Evolutionary conservation across 2,113 vertebrate genomes (phyloP), one percentile per base, ranked within the genome.

Genomic region (Malaclemys terrapin): DNA sequence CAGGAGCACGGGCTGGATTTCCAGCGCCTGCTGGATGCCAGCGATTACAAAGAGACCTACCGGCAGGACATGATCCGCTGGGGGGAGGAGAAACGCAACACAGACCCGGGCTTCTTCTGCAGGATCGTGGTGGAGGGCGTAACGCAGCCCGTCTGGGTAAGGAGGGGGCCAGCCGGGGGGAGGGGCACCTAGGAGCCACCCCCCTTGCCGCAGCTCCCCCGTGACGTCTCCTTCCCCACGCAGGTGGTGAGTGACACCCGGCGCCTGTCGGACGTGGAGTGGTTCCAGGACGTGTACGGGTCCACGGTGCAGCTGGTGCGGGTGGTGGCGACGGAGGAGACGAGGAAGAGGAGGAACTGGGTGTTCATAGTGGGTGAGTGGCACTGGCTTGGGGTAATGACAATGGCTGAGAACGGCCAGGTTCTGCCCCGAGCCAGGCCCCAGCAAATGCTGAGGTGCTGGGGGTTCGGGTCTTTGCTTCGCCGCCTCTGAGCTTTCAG

Each of bases 211-310:
- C 2, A 35, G n/a, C 14, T 0, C 0, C 81, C 27, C 1, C 16
- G 69, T 90, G 83, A 95, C 1, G 10, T 27, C 76, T 35, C 52
- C 47, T 75, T 57, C 25, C 75, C 2, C 4, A 5, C 0, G 0
- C 97, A 99, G 99, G 97, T 99, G 59, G 98, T 99, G 97, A 99
- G 99, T 6, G 99, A 99, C 16, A 93, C 99, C 0, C 98, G 99
- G 65, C 98, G 99, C 45, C n/a, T 91, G n/a, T 99, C 99, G 0
- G 99, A 99, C 12, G 91, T 99, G 82, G 97, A 98, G 72, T 99
- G 99, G 99, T 99, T 99, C 96, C 97, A 6, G 94, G 92, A 94
- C 0, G 54, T 95, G 82, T 99, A 98, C 5, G 98, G 99, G 4
- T 93, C 47, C 0, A 89, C 50, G 85, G 98, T 97, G 1, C 97